Percentiles rank a stretch among this genome's conserved stretches.
phyloP scores from a whole-genome alignment of 2,113 vertebrate genomes.

The Chlorocebus sabaeus region DNA sequence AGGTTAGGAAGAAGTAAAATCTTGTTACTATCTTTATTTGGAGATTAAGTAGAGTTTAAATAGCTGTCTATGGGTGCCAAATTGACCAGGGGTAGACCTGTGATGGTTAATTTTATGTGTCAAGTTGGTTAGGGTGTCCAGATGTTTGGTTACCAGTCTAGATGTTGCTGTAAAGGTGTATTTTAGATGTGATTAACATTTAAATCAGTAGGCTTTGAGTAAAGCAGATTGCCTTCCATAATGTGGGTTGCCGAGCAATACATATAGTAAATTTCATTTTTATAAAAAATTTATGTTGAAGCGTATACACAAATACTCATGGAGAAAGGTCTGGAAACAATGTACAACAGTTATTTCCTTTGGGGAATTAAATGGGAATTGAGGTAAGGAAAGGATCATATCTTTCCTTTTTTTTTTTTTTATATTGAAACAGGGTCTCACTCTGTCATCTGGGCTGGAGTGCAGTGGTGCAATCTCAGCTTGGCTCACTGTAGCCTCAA shows the following conservation, averaged over 20 bases:
- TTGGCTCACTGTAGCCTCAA: too few relatives aligned
- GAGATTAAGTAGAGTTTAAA: neutral
- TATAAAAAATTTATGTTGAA: slow-evolving; percentile 21
- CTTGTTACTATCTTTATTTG: neutral
- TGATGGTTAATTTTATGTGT: neutral
- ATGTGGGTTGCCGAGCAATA: neutral
- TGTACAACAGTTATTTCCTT: neutral
- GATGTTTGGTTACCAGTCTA: neutral
- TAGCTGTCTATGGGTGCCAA: neutral
- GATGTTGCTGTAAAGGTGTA: neutral
- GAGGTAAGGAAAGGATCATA: neutral
- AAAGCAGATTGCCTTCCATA: neutral
- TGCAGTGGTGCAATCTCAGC: too few relatives aligned
- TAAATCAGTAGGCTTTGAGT: neutral
- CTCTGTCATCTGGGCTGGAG: neutral
- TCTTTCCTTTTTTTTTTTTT: neutral
- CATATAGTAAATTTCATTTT: neutral
- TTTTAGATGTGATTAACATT: slow-evolving; percentile 10
- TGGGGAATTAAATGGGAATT: neutral
- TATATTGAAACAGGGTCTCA: neutral
- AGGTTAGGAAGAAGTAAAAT: neutral
- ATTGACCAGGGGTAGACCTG: neutral
- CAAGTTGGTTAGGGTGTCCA: neutral
- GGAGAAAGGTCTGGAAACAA: neutral
- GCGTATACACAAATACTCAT: neutral